Conservation (phyloP, 2,888 invertebrate genomes). For the Abscondita cerata region DNA sequence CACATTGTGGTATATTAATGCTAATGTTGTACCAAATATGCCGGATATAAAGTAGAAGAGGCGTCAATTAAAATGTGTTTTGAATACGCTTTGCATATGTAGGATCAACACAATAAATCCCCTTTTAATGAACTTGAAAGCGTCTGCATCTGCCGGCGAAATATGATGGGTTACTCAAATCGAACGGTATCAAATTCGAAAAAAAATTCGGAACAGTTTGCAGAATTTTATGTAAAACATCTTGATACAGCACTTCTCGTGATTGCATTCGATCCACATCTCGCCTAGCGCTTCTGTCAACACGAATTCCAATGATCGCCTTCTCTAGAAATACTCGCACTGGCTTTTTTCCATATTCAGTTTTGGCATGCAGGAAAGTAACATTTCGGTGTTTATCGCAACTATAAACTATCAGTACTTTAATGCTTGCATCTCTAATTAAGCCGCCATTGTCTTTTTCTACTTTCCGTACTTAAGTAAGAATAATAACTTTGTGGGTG, state of each 20-base stretch:
- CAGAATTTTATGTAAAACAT: slow-evolving; percentile 27
- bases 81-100: too few relatives aligned
- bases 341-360: slow-evolving; percentile 29
- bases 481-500: slow-evolving; percentile 8
- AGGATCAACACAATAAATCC: too few relatives aligned
- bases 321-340: slow-evolving; percentile 29
- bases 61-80: too few relatives aligned
- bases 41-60: too few relatives aligned
- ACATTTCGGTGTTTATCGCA: slow-evolving; percentile 25
- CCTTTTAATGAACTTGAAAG: too few relatives aligned
- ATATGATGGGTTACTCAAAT: too few relatives aligned
- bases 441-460: slow-evolving; percentile 25
- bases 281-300: slow-evolving; percentile 30
- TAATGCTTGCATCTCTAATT: slow-evolving; percentile 31
- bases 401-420: slow-evolving; percentile 23
- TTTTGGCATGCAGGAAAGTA: slow-evolving; percentile 31
- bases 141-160: too few relatives aligned
- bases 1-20: too few relatives aligned
- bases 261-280: slow-evolving; percentile 37
- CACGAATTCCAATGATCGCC: slow-evolving; percentile 33
- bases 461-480: slow-evolving; percentile 1
- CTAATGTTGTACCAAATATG: too few relatives aligned
- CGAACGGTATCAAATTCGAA: too few relatives aligned
- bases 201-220: slow-evolving; percentile 16
- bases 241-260: slow-evolving; percentile 37